These are phyloP conservation scores for Mareca strepera DNA, from an alignment of 2,797 vertebrate genomes.

Conservation along the genomic window DNA sequence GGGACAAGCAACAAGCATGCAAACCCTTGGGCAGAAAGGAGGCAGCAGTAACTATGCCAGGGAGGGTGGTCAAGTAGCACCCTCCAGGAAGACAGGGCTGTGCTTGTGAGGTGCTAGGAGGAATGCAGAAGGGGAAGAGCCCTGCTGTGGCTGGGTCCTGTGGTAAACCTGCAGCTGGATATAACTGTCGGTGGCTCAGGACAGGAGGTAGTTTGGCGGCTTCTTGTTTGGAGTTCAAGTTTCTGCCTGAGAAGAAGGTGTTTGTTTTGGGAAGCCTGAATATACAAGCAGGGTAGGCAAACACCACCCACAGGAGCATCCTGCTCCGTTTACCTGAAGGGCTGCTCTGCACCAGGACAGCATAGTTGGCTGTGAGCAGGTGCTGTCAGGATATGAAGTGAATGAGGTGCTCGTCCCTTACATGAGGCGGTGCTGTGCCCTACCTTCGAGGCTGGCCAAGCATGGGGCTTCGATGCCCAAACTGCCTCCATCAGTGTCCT, in stretches of 20 bases:
- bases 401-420: background rate
- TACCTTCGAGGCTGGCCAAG: no score
- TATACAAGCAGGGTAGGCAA: background rate
- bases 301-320: fast-evolving
- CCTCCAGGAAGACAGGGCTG: background rate
- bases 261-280: background rate
- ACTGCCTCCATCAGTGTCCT: fast-evolving
- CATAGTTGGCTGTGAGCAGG: background rate
- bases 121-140: background rate
- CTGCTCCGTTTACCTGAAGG: fast-evolving
- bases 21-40: background rate
- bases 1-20: background rate
- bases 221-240: background rate
- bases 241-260: background rate
- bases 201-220: fast-evolving
- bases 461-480: background rate
- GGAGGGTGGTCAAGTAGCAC: background rate
- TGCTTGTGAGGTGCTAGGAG: background rate
- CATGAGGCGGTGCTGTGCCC: background rate
- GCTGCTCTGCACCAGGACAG: background rate
- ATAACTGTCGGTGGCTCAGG: fast-evolving
- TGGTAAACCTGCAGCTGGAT: background rate
- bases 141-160: background rate
- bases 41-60: background rate
- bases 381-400: background rate